Evolutionary conservation across 92 coral and sea anemone genomes (phyloP).

Genomic region (Galaxea fascicularis): DNA sequence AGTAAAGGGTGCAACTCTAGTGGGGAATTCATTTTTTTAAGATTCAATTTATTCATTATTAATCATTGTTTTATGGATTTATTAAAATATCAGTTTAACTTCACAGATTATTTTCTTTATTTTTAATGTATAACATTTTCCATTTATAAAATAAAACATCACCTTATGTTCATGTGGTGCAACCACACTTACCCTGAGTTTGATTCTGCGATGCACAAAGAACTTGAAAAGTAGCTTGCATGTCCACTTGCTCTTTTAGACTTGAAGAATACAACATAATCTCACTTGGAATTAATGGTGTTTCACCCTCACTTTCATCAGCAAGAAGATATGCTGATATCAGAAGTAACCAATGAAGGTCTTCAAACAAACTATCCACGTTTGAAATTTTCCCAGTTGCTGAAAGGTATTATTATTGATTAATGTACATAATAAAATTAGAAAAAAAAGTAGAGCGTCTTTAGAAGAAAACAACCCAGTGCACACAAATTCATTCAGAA

Average conservation of each 20-base stretch:
- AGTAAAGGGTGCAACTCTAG: too few species aligned
- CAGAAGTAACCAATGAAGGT: slow-evolving; percentile 93
- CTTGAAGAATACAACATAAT: slow-evolving; percentile 81
- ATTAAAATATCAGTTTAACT: too few species aligned
- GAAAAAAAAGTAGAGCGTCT: not conserved
- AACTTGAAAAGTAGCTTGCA: slow-evolving; percentile 71
- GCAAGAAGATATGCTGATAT: slow-evolving; percentile 89
- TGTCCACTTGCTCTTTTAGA: slow-evolving; percentile 70
- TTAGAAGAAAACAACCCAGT: too few species aligned
- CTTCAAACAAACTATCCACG: slow-evolving; percentile 90
- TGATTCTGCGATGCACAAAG: slow-evolving; percentile 76
- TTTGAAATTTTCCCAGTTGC: slow-evolving; percentile 17
- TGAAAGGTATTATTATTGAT: not conserved
- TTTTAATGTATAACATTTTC: too few species aligned
- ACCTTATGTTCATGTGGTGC: too few species aligned
- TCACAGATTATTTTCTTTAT: too few species aligned
- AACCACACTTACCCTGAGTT: slow-evolving; percentile 58
- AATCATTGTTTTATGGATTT: too few species aligned
- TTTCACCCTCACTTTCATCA: slow-evolving; percentile 92
- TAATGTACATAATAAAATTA: not conserved
- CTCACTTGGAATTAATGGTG: slow-evolving; percentile 88
- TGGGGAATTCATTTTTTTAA: too few species aligned
- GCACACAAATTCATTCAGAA: too few species aligned
- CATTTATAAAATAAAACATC: too few species aligned
- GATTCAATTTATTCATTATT: too few species aligned